Conservation (phyloP, 2,113 vertebrate genomes). For the western clawed frog (Xenopus tropicalis) region DNA sequence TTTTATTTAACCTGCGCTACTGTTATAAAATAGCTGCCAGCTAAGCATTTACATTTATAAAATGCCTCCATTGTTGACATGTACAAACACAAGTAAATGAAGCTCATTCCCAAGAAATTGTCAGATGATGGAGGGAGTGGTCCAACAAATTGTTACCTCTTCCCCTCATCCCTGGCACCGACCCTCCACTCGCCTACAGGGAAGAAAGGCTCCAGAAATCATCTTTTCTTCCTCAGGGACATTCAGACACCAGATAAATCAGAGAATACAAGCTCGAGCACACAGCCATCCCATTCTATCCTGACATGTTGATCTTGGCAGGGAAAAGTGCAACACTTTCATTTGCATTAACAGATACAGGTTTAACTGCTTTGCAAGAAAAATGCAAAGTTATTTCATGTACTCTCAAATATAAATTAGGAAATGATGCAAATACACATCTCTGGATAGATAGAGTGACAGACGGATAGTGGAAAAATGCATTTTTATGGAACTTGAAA, state of each 20-base stretch:
- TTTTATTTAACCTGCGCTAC: no score
- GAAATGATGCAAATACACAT: background rate
- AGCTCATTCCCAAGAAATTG: slow-evolving; percentile 17
- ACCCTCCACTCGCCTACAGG: background rate
- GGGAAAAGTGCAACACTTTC: background rate
- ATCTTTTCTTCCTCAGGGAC: slow-evolving; percentile 27
- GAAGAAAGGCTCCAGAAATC: background rate
- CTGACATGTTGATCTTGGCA: slow-evolving; percentile 25
- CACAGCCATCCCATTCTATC: slow-evolving; percentile 19
- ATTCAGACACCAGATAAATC: slow-evolving; percentile 28
- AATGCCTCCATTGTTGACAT: slow-evolving; percentile 27
- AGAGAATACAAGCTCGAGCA: slow-evolving; percentile 9
- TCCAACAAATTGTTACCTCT: slow-evolving; percentile 27
- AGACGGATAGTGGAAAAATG: no score
- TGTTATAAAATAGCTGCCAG: no score
- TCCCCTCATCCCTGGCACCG: slow-evolving; percentile 7
- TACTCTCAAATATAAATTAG: background rate
- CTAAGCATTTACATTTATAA: slow-evolving; percentile 29
- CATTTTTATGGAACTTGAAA: no score
- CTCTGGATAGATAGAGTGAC: no score
- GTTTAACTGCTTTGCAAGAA: no score
- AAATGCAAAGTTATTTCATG: background rate
- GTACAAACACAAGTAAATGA: slow-evolving; percentile 22
- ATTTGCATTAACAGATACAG: background rate
- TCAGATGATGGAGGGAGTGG: slow-evolving; percentile 35